Base-by-base conservation (phyloP, 2,113 vertebrate genomes). In the Tachysurus vachellii region DNA sequence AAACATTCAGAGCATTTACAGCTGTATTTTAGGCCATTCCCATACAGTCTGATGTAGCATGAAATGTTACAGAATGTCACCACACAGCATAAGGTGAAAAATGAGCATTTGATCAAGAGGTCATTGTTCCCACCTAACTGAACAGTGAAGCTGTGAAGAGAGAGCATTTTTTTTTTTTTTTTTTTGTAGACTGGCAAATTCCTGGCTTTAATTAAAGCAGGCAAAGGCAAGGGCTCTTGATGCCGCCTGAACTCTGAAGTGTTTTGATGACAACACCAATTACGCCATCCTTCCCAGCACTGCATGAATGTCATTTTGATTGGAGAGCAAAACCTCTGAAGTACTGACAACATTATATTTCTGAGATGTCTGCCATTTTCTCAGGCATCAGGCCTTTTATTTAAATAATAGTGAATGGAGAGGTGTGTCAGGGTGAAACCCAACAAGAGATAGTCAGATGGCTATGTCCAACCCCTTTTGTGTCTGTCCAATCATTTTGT, bases 191-290 rank as follows among this genome's bases (percentile, higher is more conserved):
- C 70, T 36, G 71, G 73, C 62, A 88, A 88, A 89, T 89, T 89
- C 86, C 71, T 56, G 50, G 76, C 53, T 85, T 90, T 88, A 90
- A 91, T 91, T 91, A 89, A 88, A 91, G 76, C 62, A 64, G 70
- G 68, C 54, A 85, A 83, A 85, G 57, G 71, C 80, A 70, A 85
- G 81, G 42, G 53, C 88, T 82, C 76, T 89, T 83, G 86, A 86
- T 80, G 85, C 64, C 57, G 76, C 50, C 87, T 88, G 76, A 89
- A 83, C 83, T 90, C 86, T 88, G 83, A 91, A 90, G 91, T 91
- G 90, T 91, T 91, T 91, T 91, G 87, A 86, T 91, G 87, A 88
- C 86, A 62, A 85, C 84, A 86, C 66, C 88, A 90, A 89, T 91
- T 91, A 89, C 23, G 86, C 85, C 66, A 86, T 88, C 71, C 84